Percentiles rank a stretch among this genome's conserved stretches.
phyloP scores from a whole-genome alignment of 1,140 invertebrate genomes.

The Drosophila rhopaloa region DNA sequence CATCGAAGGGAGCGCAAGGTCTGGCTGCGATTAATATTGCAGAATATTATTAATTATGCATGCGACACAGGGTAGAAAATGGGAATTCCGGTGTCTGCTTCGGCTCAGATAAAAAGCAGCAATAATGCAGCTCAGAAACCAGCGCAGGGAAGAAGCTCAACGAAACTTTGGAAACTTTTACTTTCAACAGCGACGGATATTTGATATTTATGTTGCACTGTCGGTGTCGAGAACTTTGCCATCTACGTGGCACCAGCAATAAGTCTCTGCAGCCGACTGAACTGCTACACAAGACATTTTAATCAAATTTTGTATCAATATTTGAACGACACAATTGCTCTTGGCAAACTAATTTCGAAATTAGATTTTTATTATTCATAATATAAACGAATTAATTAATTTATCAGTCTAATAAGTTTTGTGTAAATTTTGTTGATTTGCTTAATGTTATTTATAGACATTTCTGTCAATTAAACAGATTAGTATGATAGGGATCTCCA shows the following conservation, averaged over 20 bases:
- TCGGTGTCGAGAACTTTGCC: conserved; percentile 43
- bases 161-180: conserved; percentile 33
- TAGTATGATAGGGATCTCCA: too few relatives aligned
- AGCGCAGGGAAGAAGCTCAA: conserved; percentile 8
- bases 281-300: neutral
- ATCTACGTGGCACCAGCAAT: conserved; percentile 10
- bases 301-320: neutral
- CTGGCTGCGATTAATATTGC: conserved; percentile 24
- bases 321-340: neutral
- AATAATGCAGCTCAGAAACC: conserved; percentile 30
- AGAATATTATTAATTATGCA: conserved; percentile 67
- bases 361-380: neutral
- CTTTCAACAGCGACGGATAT: conserved; percentile 23
- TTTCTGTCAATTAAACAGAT: too few relatives aligned
- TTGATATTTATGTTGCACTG: conserved; percentile 42
- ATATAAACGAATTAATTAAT: neutral
- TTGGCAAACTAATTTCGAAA: neutral
- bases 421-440: too few relatives aligned
- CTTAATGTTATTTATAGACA: too few relatives aligned
- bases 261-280: neutral
- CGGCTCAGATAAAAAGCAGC: conserved; percentile 33
- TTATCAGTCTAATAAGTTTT: too few relatives aligned
- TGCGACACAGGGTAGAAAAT: conserved; percentile 27
- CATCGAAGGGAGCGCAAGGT: conserved; percentile 2
- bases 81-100: conserved; percentile 24